Evolutionary conservation across 2,797 vertebrate genomes (phyloP).

Genomic region (Darevskia nairensis): DNA sequence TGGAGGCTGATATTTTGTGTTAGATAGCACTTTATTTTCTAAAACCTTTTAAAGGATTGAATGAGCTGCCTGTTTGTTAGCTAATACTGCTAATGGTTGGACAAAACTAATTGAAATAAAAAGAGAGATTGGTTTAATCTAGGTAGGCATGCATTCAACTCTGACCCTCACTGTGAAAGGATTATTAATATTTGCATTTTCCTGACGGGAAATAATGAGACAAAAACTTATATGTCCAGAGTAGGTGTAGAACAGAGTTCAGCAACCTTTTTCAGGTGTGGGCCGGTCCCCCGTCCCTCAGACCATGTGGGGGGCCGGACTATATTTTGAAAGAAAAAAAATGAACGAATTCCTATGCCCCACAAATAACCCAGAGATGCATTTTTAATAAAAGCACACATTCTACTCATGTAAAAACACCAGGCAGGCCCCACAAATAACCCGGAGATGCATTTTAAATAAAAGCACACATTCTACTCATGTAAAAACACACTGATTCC

Average conservation of each 20-base stretch:
- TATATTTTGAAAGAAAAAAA: too few relatives aligned
- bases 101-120: background rate
- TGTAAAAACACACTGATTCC: too few relatives aligned
- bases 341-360: too few relatives aligned
- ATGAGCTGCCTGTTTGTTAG: conserved; percentile 53
- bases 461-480: too few relatives aligned
- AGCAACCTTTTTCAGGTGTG: too few relatives aligned
- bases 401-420: too few relatives aligned
- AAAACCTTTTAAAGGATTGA: conserved; percentile 56
- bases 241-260: background rate
- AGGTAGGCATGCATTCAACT: background rate
- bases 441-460: too few relatives aligned
- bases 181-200: background rate
- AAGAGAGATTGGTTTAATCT: background rate
- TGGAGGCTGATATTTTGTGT: conserved; percentile 1
- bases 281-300: too few relatives aligned
- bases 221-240: background rate
- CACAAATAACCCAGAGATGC: too few relatives aligned
- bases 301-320: too few relatives aligned
- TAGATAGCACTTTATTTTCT: conserved; percentile 38
- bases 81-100: background rate
- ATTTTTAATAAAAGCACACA: too few relatives aligned
- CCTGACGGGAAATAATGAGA: background rate
- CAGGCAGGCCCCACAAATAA: too few relatives aligned
- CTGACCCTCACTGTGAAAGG: background rate